Evolutionary conservation across 2,888 invertebrate genomes (phyloP).

Genomic region (Schizaphis graminum): DNA sequence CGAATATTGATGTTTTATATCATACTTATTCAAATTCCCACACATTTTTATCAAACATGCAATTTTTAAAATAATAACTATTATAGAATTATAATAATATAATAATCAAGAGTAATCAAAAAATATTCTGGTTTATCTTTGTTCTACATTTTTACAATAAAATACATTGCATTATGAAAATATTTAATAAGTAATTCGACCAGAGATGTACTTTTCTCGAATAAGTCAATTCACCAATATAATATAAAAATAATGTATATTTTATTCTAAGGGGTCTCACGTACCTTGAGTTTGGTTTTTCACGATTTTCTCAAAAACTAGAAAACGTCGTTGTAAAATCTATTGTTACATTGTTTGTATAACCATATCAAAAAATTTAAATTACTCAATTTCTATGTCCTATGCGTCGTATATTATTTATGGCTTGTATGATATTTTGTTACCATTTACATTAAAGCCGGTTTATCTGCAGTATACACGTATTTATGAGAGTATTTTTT

Average conservation of each 20-base stretch:
- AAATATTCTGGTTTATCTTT: background rate
- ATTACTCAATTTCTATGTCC: background rate
- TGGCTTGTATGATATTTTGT: background rate
- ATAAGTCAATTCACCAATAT: background rate
- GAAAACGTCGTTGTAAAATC: background rate
- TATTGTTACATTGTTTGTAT: background rate
- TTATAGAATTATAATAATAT: background rate
- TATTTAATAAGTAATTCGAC: background rate
- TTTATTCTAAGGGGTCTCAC: background rate
- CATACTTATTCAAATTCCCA: background rate
- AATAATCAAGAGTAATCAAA: background rate
- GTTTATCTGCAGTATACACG: background rate
- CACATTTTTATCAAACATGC: background rate
- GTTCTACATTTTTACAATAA: background rate
- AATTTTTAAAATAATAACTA: background rate
- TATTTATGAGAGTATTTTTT: background rate
- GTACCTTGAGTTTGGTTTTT: background rate
- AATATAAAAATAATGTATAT: background rate
- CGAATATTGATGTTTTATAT: background rate
- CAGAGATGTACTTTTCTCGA: background rate
- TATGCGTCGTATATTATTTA: background rate
- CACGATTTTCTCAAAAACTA: background rate
- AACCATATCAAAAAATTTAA: no score
- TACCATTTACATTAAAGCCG: background rate
- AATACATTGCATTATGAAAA: background rate